phyloP scores from a whole-genome alignment of 2,113 vertebrate genomes.

The Thryonomys swinderianus region DNA sequence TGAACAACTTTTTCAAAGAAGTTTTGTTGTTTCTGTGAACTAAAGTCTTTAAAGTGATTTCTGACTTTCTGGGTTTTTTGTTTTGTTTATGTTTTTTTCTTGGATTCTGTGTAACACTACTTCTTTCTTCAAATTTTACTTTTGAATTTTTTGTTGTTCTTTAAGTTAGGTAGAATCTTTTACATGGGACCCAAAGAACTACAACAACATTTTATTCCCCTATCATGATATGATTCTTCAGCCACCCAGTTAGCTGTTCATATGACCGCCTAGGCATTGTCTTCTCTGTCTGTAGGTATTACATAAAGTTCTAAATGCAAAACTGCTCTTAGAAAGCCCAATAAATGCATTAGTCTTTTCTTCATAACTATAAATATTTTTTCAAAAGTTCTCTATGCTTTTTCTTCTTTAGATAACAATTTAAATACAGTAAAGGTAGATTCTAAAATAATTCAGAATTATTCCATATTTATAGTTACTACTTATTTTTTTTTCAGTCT shows the following conservation, averaged over 20 bases:
- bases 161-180: background rate
- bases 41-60: slow-evolving; percentile 39
- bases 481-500: background rate
- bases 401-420: background rate
- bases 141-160: background rate
- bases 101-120: background rate
- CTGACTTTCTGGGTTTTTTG: background rate
- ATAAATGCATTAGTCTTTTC: background rate
- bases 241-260: background rate
- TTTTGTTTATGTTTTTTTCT: slow-evolving; percentile 17
- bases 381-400: background rate
- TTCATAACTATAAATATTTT: background rate
- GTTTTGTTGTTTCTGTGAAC: background rate
- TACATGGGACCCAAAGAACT: background rate
- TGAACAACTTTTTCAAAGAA: background rate
- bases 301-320: background rate
- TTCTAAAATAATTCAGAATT: background rate
- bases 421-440: slow-evolving; percentile 3
- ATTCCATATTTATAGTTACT: background rate
- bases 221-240: background rate
- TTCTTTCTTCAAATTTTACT: background rate
- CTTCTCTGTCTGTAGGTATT: background rate
- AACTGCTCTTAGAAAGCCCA: background rate
- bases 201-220: background rate
- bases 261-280: background rate